phyloP scores from a whole-genome alignment of 1,140 invertebrate species.

The Odontomachus brunneus region DNA sequence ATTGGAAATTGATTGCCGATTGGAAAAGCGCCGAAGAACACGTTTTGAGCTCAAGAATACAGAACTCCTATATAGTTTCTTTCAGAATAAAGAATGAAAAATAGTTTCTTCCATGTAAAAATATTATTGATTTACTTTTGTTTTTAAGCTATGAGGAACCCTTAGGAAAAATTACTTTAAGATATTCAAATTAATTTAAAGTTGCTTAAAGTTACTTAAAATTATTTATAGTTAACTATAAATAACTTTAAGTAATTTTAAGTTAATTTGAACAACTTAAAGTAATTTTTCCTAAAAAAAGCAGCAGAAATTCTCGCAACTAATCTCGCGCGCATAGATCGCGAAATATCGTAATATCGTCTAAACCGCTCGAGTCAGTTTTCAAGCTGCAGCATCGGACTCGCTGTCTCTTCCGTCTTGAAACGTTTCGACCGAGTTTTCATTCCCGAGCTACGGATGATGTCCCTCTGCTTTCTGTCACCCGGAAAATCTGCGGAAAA shows the following conservation, averaged over 20 bases:
- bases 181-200: no score
- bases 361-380: background rate
- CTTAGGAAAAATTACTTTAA: no score
- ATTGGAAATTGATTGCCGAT: no score
- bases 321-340: background rate
- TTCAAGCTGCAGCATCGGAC: background rate
- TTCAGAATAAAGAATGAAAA: no score
- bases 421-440: constrained; percentile 56
- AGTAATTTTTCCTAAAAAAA: no score
- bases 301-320: background rate
- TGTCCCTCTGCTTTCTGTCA: background rate
- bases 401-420: background rate
- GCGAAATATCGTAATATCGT: background rate
- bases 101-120: no score
- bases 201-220: no score
- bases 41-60: background rate
- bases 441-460: constrained; percentile 12
- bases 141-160: no score
- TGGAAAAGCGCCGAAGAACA: background rate
- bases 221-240: no score
- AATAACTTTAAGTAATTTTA: no score
- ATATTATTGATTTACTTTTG: no score
- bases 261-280: no score
- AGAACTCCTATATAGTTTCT: background rate
- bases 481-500: constrained; percentile 64